Base-by-base conservation (phyloP, 2,113 vertebrate species). In the Tragelaphus buxtoni region DNA sequence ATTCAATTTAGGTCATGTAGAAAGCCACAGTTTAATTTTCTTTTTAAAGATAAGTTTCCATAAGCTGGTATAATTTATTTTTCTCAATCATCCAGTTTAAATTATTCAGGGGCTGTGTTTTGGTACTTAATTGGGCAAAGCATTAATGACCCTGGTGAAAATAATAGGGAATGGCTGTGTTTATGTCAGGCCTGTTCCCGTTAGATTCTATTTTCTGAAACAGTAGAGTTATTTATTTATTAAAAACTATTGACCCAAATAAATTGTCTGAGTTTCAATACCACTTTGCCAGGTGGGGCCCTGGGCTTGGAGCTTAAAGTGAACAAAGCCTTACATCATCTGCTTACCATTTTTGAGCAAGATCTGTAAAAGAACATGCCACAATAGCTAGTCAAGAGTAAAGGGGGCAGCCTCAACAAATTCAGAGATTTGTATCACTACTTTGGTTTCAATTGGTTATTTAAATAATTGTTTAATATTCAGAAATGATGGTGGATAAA, bases 81-180 rank as follows among this genome's bases (percentile, higher is more conserved):
- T 92, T 79, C 96, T 98, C 93, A 97, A 98, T 98, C 98, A 97
- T 94, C 91, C 92, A 90, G 60, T 93, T 96, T 98, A 96, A 98
- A 97, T 98, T 97, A 98, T 98, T 98, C 89, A 98, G 89, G 53
- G 65, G 3, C 56, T 96, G 88, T 97, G 96, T 98, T 97, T 96
- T 96, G 96, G 88, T 95, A 72, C 95, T 98, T 98, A 98, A 97
- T 96, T 98, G 88, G 95, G 80, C 47, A 98, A 98, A 80, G n/a
- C 91, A 96, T 98, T 98, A 98, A 96, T 80, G 81, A 90, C 81
- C 93, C 85, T 7, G 14, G 92, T 32, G 6, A 95, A 96, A 96
- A 85, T 42, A 53, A 87, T 89, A 96, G 85, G 69, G 26, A 97
- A 87, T 60, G 45, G 79, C 93, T 97, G 1, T 97, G 63, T 97